Evolutionary conservation across 2,797 vertebrate genomes (phyloP).

Genomic region (Falco cherrug): DNA sequence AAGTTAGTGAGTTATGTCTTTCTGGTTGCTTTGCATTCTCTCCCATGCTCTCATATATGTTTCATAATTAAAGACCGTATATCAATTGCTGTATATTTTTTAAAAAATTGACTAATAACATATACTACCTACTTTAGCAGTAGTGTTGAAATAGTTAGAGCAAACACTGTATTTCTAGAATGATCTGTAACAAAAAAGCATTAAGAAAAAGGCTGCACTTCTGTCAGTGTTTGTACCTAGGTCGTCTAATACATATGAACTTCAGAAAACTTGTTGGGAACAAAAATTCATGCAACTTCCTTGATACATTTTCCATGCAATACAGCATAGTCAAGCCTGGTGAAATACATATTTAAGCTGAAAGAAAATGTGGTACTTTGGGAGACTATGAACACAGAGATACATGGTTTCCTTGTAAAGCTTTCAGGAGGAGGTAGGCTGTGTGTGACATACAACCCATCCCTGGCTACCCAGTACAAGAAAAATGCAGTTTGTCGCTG

Average conservation of each 20-base stretch:
- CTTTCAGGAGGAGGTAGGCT: not conserved
- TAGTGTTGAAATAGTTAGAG: not conserved
- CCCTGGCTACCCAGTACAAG: not conserved
- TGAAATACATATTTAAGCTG: not conserved
- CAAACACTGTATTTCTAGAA: not conserved
- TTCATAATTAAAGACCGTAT: not conserved
- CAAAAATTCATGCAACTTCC: not conserved
- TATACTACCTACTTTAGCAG: not conserved
- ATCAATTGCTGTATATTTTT: not conserved
- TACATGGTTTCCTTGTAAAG: not conserved
- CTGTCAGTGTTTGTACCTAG: not conserved
- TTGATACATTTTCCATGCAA: not conserved
- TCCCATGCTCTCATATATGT: accelerated
- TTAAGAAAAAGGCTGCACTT: not conserved
- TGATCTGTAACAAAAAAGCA: not conserved
- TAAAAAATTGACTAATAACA: not conserved
- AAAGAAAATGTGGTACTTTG: not conserved
- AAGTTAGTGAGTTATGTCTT: not conserved
- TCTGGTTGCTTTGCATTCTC: not conserved
- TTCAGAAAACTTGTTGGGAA: not conserved
- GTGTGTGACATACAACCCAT: not conserved
- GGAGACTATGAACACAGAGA: not conserved
- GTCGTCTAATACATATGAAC: not conserved
- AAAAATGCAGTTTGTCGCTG: not conserved
- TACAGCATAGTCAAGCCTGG: not conserved